Base-by-base conservation (phyloP, 2,113 vertebrate genomes). In the Apaloderma vittatum region DNA sequence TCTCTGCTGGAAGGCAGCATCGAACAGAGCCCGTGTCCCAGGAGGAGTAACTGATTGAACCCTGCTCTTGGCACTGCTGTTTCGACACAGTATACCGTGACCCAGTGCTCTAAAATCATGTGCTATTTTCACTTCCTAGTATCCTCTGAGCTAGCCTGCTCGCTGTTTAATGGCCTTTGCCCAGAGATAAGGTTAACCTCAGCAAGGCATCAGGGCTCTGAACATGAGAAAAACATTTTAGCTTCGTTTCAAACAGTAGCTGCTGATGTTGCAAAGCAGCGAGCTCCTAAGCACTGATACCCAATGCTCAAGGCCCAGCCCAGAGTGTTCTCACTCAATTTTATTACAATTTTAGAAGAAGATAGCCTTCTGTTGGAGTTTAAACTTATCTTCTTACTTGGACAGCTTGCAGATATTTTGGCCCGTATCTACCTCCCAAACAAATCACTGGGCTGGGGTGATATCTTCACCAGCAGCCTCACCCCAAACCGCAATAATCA, bases 51-150 rank as follows among this genome's bases (percentile, higher is more conserved):
- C 20, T 62, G 77, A 92, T 29, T 36, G 65, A 90, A 52, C 14
- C 9, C 79, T 34, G 45, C 57, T 78, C 49, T 82, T 76, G 81
- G 66, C 14, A 51, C 49, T 11, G 66, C 84, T 95, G 68, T 58
- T 87, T 30, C n/a, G 58, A 74, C 67, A 89, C 51, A 12, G 75
- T 8, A 76, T 10, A 65, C 29, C 0, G 0, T 87, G 86, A 80
- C 90, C 95, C 54, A 93, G 59, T 89, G 68, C 88, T 93, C 66
- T 43, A 87, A 80, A 95, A 83, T 40, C 83, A 88, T 13, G 57
- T 79, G 80, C 32, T 91, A 26, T 91, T 94, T 71, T 92, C 86
- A 89, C 30, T 93, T 84, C 75, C 55, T 5, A 8, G 49, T 65
- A 59, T 23, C 36, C 73, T 88, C 1, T 36, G 57, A 70, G 24